These are phyloP conservation scores for Remorina albescens DNA, from an alignment of 2,797 vertebrate species.

Conservation along the genomic window DNA sequence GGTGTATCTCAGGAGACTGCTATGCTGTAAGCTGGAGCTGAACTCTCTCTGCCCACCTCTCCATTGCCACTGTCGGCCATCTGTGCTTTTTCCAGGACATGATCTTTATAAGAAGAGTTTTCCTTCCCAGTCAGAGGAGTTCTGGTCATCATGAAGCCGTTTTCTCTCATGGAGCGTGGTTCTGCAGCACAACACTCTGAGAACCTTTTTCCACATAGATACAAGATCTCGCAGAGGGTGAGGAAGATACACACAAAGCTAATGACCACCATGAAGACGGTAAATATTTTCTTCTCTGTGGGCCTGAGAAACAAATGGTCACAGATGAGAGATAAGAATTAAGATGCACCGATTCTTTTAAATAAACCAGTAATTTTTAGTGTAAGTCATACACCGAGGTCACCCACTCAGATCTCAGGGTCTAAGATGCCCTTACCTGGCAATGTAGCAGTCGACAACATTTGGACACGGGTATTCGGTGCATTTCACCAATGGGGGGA, in stretches of 20 bases:
- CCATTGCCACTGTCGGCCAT: constrained; percentile 2
- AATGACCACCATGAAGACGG: constrained; percentile 87
- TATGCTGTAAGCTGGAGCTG: constrained; percentile 59
- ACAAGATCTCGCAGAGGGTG: constrained; percentile 84
- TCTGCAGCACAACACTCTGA: constrained; percentile 55
- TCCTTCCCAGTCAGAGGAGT: constrained; percentile 53
- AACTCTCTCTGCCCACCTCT: constrained; percentile 26
- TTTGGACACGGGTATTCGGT: constrained; percentile 87
- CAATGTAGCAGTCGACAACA: constrained; percentile 89
- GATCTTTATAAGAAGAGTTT: constrained; percentile 37
- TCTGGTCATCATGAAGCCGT: constrained; percentile 54
- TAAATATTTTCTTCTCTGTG: constrained; percentile 90
- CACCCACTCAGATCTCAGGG: not conserved
- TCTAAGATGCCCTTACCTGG: constrained; percentile 62
- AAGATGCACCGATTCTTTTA: not conserved
- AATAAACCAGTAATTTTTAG: not conserved
- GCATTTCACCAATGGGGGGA: constrained; percentile 89
- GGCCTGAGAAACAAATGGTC: constrained; percentile 68
- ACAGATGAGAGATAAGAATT: not conserved
- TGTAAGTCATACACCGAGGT: not conserved
- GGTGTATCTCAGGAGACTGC: constrained; percentile 51
- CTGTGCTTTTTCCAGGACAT: constrained; percentile 33
- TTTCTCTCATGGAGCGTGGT: not conserved
- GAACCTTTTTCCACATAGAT: constrained; percentile 87
- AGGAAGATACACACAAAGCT: constrained; percentile 86